Conservation (phyloP, 1,140 invertebrate species). For the Conopomorpha cramerella region DNA sequence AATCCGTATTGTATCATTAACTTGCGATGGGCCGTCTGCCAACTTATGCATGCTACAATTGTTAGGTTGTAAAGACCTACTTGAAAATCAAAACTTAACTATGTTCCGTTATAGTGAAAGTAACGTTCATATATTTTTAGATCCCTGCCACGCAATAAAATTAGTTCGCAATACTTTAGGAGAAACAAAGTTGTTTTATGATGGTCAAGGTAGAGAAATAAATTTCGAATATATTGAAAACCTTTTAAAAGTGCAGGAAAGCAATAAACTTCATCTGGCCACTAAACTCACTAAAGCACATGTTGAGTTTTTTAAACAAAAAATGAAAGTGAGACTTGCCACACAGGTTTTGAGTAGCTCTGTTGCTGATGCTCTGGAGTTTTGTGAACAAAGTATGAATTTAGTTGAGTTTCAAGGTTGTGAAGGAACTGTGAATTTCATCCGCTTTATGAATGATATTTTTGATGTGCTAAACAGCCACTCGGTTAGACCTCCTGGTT, state of each 20-base stretch:
- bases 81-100: too few relatives aligned
- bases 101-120: too few relatives aligned
- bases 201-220: background rate
- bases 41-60: too few relatives aligned
- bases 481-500: too few relatives aligned
- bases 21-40: background rate
- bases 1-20: background rate
- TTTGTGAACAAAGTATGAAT: constrained; percentile 5
- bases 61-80: too few relatives aligned
- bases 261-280: constrained; percentile 1
- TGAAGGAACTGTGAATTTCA: constrained; percentile 11
- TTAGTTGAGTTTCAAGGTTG: constrained; percentile 9
- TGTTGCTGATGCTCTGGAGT: constrained; percentile 11
- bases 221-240: constrained; percentile 1
- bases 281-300: constrained; percentile 6
- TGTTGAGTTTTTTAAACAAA: constrained; percentile 4
- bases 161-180: background rate
- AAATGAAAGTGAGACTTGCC: constrained; percentile 11
- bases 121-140: too few relatives aligned
- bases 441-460: constrained; percentile 11
- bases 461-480: constrained; percentile 20
- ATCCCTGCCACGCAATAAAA: too few relatives aligned
- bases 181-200: constrained; percentile 2
- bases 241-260: constrained; percentile 4
- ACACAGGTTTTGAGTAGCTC: constrained; percentile 13